phyloP scores from a whole-genome alignment of 1,140 invertebrate species.

The Drosophila kanapiae region DNA sequence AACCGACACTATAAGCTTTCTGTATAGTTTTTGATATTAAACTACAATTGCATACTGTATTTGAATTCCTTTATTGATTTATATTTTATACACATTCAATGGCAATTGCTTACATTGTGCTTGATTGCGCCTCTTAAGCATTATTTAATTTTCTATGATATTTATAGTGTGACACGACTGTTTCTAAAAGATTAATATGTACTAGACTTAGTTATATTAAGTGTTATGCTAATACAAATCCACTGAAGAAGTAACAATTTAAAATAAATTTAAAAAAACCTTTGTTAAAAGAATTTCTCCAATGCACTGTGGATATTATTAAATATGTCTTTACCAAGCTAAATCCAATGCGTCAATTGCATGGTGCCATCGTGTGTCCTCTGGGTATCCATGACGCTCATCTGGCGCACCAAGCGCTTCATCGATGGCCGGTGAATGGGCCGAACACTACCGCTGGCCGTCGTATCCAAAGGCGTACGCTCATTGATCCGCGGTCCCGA shows the following conservation, averaged over 20 bases:
- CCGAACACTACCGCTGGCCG: constrained; percentile 30
- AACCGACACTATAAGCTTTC: not conserved
- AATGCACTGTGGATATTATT: too few relatives aligned
- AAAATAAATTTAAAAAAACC: not conserved
- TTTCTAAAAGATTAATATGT: not conserved
- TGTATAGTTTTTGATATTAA: not conserved
- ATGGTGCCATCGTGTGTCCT: constrained; percentile 91
- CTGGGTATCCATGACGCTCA: constrained; percentile 92
- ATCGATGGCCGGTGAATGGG: constrained; percentile 86
- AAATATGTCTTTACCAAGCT: constrained; percentile 28
- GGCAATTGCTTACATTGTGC: constrained; percentile 47
- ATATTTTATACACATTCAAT: constrained; percentile 42
- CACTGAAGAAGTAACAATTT: not conserved
- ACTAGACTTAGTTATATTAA: not conserved
- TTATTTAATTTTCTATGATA: not conserved
- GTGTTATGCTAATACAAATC: not conserved
- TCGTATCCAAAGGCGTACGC: constrained; percentile 84
- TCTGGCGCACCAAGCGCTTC: constrained; percentile 89
- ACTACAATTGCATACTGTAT: not conserved
- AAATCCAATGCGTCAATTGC: constrained; percentile 94
- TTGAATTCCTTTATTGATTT: constrained; percentile 5
- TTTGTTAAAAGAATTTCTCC: not conserved
- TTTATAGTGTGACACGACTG: not conserved
- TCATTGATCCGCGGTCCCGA: constrained; percentile 65
- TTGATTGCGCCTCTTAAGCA: constrained; percentile 15